phyloP scores from a whole-genome alignment of 2,888 invertebrate species.

The Tetramorium bicarinatum region DNA sequence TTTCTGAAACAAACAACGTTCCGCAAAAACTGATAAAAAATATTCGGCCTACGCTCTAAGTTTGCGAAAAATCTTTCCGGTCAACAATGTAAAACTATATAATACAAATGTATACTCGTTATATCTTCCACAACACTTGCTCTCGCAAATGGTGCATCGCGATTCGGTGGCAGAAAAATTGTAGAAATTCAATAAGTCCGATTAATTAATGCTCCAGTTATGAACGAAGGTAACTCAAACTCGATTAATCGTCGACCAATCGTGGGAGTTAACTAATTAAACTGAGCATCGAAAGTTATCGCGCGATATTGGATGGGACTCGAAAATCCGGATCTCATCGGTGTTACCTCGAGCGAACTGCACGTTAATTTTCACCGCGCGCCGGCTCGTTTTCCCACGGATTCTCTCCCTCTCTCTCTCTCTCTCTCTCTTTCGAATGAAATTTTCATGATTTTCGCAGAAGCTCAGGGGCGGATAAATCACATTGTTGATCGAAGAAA shows the following conservation, averaged over 20 bases:
- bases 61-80: not conserved
- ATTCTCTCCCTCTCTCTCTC: constrained; percentile 53
- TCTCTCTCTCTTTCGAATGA: constrained; percentile 57
- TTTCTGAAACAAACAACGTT: constrained; percentile 38
- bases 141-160: not conserved
- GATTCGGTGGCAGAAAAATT: constrained; percentile 9
- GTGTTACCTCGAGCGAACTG: constrained; percentile 29
- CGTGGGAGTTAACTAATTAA: constrained; percentile 47
- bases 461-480: constrained; percentile 24
- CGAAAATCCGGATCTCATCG: constrained; percentile 47
- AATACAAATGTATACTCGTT: not conserved
- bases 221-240: constrained; percentile 37
- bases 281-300: constrained; percentile 53
- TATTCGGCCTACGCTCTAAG: constrained; percentile 2
- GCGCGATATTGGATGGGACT: constrained; percentile 43
- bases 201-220: constrained; percentile 24
- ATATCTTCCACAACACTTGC: not conserved
- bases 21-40: constrained; percentile 38
- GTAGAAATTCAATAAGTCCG: constrained; percentile 28
- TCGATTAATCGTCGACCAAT: constrained; percentile 40
- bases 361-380: constrained; percentile 44
- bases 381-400: constrained; percentile 38
- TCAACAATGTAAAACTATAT: not conserved
- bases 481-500: constrained; percentile 27
- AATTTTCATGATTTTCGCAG: constrained; percentile 67